Base-by-base conservation (phyloP, 2,113 vertebrate species). In the Epinephelus cyanopodus region DNA sequence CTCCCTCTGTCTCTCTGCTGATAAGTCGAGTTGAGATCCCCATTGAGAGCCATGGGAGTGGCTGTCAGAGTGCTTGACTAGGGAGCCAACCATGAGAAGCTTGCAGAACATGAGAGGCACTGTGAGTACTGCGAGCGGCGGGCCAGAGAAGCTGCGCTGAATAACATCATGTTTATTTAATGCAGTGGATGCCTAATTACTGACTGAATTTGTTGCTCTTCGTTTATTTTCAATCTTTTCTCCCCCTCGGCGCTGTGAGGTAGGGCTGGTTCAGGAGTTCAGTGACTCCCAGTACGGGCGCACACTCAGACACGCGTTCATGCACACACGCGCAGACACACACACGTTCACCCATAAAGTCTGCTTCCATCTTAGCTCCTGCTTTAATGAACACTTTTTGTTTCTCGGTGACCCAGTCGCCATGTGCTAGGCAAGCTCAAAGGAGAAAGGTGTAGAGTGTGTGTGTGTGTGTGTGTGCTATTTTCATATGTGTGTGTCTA, bases 101-200 rank as follows among this genome's bases (percentile, higher is more conserved):
- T 79, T 50, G n/a, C 71, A 70, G 82, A 86, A 84, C 88, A 82
- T 77, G 75, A 89, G 84, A 87, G 56, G 76, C 21, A 52, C 58
- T 83, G 73, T 42, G 19, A 84, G 83, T 15, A 21, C 23, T 29
- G 77, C 5, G 27, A 69, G 63, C 25, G 56, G 63, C 42, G 21
- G 60, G 81, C 66, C 45, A 17, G 48, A 33, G 45, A 29, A 73
- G 79, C 86, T 23, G 88, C 76, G 37, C 57, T 63, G 77, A 79
- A 79, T 87, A 93, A 92, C 92, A 94, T 90, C 92, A 89, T 93
- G 82, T 93, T 95, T 96, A 93, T 94, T 95, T 95, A 89, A 95
- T 92, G 85, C 87, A 82, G 72, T 18, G n/a, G 84, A 87, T 74
- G 92, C 87, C 93, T 95, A 87, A 93, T 95, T 93, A 92, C 93